phyloP scores from a whole-genome alignment of 2,797 vertebrate genomes.

The Garrulus glandarius region DNA sequence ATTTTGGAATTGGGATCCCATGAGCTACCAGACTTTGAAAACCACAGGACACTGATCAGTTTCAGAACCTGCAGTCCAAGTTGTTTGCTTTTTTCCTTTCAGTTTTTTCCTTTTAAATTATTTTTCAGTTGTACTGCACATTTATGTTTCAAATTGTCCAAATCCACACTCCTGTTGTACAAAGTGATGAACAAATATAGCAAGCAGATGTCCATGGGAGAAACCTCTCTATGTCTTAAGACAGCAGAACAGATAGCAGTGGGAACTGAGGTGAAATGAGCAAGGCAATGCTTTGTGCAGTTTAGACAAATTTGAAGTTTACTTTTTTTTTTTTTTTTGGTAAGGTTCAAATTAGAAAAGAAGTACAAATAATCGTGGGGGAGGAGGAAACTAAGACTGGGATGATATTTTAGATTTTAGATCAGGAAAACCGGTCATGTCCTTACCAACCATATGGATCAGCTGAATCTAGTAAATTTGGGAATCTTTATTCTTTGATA shows the following conservation, averaged over 20 bases:
- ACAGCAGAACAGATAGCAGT: neutral
- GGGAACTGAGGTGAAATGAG: neutral
- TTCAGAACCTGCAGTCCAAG: neutral
- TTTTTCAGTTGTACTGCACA: fast-evolving
- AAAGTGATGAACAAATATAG: neutral
- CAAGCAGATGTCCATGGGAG: neutral
- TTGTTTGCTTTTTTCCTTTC: fast-evolving
- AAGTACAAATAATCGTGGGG: neutral
- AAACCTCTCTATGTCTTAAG: neutral
- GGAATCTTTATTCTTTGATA: neutral
- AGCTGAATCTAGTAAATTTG: neutral
- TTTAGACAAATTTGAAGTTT: neutral
- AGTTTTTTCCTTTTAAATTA: neutral
- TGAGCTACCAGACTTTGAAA: neutral
- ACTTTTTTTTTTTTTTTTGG: neutral
- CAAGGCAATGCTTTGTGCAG: neutral
- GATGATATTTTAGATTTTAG: neutral
- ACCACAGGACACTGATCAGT: neutral
- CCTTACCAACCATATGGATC: neutral
- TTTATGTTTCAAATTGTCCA: neutral
- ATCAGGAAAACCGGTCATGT: neutral
- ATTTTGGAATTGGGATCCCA: neutral
- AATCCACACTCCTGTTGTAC: neutral
- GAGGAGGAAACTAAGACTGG: neutral
- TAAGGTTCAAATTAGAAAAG: neutral